Base-by-base conservation (phyloP, 2,797 vertebrate genomes). In the Chanos chanos region DNA sequence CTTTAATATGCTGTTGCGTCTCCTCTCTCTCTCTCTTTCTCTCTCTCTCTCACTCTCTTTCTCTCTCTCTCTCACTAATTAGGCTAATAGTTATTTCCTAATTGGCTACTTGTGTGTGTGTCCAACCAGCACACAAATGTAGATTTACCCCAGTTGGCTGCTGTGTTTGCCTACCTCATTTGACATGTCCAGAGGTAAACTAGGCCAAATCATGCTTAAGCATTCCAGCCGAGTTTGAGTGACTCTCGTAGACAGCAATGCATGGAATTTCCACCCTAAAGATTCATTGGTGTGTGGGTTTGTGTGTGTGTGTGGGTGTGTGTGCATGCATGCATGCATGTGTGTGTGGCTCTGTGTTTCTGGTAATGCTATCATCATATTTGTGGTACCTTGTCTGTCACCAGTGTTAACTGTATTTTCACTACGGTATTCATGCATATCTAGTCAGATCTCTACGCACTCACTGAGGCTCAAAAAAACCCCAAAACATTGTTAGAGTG, bases 181-280 rank as follows among this genome's bases (percentile, higher is more conserved):
- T 28, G 10, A 6, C n/a, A 45, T 41, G 18, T 3, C 5, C 10
- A 5, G n/a, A 33, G 13, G 12, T 47, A 16, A 10, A 30, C 16
- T 39, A 45, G n/a, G 30, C 31, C 13, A 25, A 71, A 71, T 54
- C 68, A 61, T 4, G 66, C 58, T 76, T 75, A 78, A 77, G 79
- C 80, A 83, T 83, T 88, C 78, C 76, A 74, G 75, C 85, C 81
- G 82, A 73, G 75, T 78, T 73, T 80, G 60, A 78, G 72, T 82
- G 77, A 84, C 69, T 72, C 71, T 37, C 61, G 18, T 75, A 57
- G 66, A 68, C 66, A 77, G 71, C 64, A 62, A 78, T 83, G 80
- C 77, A 66, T 80, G 80, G 83, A 83, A 86, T 87, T 43, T 77
- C 74, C 64, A 15, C 34, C 8, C 50, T 57, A 27, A 41, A 40